phyloP scores from a whole-genome alignment of 1,140 invertebrate genomes.

The Elysia chlorotica region DNA sequence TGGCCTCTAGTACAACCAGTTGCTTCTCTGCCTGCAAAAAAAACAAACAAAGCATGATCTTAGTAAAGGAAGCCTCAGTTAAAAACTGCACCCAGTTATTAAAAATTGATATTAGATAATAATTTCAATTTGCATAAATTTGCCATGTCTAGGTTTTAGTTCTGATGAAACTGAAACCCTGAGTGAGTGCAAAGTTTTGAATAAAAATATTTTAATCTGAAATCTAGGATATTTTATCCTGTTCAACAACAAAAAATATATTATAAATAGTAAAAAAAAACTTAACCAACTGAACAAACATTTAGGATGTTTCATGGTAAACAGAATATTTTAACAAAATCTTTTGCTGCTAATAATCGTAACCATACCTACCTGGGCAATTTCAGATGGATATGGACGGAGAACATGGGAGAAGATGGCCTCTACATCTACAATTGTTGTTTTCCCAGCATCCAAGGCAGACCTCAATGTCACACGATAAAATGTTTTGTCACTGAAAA shows the following conservation, averaged over 20 bases:
- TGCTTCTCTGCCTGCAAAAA: slow-evolving; percentile 83
- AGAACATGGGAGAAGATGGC: slow-evolving; percentile 77
- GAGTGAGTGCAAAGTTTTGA: too few relatives aligned
- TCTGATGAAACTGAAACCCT: too few relatives aligned
- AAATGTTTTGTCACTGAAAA: slow-evolving; percentile 45
- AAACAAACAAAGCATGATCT: too few relatives aligned
- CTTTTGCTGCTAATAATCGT: background rate
- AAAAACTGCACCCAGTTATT: too few relatives aligned
- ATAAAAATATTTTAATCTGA: too few relatives aligned
- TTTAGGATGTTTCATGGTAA: background rate
- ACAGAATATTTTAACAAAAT: background rate
- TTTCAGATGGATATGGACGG: slow-evolving; percentile 81
- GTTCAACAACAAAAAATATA: background rate
- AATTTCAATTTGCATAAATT: too few relatives aligned
- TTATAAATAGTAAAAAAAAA: background rate
- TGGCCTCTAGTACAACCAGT: slow-evolving; percentile 84
- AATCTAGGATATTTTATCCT: too few relatives aligned
- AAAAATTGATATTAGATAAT: too few relatives aligned
- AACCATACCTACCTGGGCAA: slow-evolving; percentile 67
- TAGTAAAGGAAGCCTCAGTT: too few relatives aligned
- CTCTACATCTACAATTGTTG: slow-evolving; percentile 71
- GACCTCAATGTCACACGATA: slow-evolving; percentile 54
- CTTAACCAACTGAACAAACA: too few relatives aligned
- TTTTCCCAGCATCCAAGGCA: slow-evolving; percentile 53
- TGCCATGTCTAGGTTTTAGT: too few relatives aligned